Evolutionary conservation across 2,797 vertebrate genomes (phyloP), one percentile per base, ranked within the genome.

Genomic region (Galagoides demidoff): DNA sequence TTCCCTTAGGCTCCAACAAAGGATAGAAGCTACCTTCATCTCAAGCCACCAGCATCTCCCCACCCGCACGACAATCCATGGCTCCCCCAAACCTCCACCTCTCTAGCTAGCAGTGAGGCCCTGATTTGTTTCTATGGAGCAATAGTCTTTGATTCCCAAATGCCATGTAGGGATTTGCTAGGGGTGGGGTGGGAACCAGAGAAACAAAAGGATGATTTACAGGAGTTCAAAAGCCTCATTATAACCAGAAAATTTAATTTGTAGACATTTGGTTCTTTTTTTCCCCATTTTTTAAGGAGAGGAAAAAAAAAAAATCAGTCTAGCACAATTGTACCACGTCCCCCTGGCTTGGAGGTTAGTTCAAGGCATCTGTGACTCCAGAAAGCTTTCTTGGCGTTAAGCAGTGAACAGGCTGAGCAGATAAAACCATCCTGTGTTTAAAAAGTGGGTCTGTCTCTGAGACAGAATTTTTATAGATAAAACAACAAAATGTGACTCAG

Each of bases 161-260:
- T 45, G 79, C 92, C 97, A 89, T 64, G 90, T 93, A 97, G 94
- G 96, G 87, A 95, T 92, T 91, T 77, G 79, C 83, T 73, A 73
- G 89, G 34, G 86, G 74, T 64, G 14, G 74, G 85, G 43, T 45
- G 66, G 85, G 79, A 43, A 37, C 39, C 79, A 17, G 92, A 89
- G 79, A 90, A 96, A 96, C 92, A 85, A 90, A 97, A 96, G 89
- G 83, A 90, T 73, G 93, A 91, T 93, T 96, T 93, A 88, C 78
- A 8, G 70, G 70, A 52, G 45, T 96, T 97, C 96, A 93, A 94
- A 97, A 85, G 95, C 93, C 73, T 97, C 88, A 57, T 96, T 96
- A 93, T 83, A 78, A 96, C 59, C 95, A 95, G 96, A 95, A 97
- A 95, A 95, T 95, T 90, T 88, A 94, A 97, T 97, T 96, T 97